A percentile compares a stretch with the other conserved stretches of the same genome.
Evolutionary conservation across 2,888 invertebrate genomes (phyloP).

Genomic region (Drosophila colorata): DNA sequence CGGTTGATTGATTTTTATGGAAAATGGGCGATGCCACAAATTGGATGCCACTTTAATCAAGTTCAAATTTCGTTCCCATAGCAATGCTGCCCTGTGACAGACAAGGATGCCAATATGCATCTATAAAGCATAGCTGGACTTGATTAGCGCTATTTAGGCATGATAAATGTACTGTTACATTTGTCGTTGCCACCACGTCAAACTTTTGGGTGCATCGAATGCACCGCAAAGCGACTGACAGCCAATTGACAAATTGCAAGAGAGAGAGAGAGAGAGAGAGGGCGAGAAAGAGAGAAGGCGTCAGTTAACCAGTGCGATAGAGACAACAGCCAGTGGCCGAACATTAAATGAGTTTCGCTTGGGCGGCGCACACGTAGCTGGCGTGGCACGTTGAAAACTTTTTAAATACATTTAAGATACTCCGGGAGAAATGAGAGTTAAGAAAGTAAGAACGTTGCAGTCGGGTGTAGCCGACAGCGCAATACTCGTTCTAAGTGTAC

Average conservation of each 20-base stretch:
- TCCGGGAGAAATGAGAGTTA: constrained; percentile 16
- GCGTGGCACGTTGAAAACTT: constrained; percentile 65
- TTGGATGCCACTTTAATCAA: constrained; percentile 10
- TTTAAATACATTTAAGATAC: constrained; percentile 62
- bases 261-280: constrained; percentile 5
- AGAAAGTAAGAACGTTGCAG: no score
- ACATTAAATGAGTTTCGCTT: constrained; percentile 43
- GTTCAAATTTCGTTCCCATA: constrained; percentile 1
- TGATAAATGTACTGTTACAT: constrained; percentile 58
- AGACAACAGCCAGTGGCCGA: constrained; percentile 15
- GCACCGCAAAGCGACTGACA: constrained; percentile 29
- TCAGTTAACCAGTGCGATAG: background rate
- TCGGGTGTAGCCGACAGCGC: no score
- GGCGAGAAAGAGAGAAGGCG: background rate
- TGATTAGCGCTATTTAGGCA: constrained; percentile 67
- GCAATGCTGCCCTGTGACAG: background rate
- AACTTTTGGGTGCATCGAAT: constrained; percentile 42
- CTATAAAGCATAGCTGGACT: constrained; percentile 44
- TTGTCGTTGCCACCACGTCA: constrained; percentile 20
- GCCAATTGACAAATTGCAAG: constrained; percentile 6
- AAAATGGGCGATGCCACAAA: constrained; percentile 3
- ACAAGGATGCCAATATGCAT: background rate
- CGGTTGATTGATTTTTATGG: constrained; percentile 10
- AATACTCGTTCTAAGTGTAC: no score
- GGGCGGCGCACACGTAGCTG: constrained; percentile 41